Evolutionary conservation across 1,140 invertebrate genomes (phyloP).

Genomic region (Calephelis nemesis): DNA sequence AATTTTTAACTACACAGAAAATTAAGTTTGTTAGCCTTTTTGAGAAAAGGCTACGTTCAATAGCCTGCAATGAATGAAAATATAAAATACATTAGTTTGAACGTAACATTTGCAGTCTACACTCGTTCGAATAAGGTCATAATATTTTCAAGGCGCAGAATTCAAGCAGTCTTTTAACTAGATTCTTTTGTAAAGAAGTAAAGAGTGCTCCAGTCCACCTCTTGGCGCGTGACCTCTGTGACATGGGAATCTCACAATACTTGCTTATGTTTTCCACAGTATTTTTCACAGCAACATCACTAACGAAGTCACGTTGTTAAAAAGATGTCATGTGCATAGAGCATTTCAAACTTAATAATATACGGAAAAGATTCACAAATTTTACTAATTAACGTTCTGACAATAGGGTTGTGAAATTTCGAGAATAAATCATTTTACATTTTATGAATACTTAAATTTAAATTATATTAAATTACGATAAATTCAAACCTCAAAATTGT

Average conservation of each 20-base stretch:
- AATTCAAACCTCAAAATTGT: too few species aligned
- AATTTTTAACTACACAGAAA: too few species aligned
- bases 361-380: neutral
- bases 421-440: too few species aligned
- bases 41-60: neutral
- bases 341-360: neutral
- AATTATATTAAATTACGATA: too few species aligned
- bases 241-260: conserved; percentile 15
- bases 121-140: conserved; percentile 1
- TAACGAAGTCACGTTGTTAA: conserved; percentile 14
- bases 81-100: neutral
- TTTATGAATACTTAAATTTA: too few species aligned
- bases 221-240: conserved; percentile 11
- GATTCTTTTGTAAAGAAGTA: conserved; percentile 16
- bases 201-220: conserved; percentile 13
- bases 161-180: conserved; percentile 16
- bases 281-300: conserved; percentile 11
- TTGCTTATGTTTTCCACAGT: conserved; percentile 15
- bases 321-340: conserved; percentile 3
- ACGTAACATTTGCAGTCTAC: neutral
- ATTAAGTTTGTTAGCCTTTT: too few species aligned
- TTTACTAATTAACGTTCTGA: neutral
- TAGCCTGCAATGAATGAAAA: neutral
- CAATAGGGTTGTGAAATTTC: too few species aligned
- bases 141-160: conserved; percentile 13